phyloP scores from a whole-genome alignment of 2,888 invertebrate species.

The Zeuzera pyrina region DNA sequence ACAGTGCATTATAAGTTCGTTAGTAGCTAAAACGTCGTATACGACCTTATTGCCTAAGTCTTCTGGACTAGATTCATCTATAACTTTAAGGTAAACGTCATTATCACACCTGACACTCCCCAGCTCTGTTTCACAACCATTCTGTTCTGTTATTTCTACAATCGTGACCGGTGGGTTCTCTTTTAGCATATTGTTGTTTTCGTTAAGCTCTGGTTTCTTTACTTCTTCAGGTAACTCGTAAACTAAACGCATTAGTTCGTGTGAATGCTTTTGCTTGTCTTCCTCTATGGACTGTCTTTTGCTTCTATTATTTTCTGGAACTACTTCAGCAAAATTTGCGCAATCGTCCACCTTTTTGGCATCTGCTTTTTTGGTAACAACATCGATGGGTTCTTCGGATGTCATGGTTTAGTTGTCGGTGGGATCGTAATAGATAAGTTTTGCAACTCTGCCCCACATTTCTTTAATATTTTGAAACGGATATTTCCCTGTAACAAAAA shows the following conservation, averaged over 20 bases:
- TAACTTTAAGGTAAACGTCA: constrained; percentile 34
- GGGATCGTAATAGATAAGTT: constrained; percentile 15
- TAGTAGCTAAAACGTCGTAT: constrained; percentile 46
- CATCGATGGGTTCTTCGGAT: constrained; percentile 61
- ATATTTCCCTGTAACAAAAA: constrained; percentile 1
- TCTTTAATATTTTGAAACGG: constrained; percentile 21
- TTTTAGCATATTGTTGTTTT: constrained; percentile 58
- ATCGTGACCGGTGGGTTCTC: constrained; percentile 64
- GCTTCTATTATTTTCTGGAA: constrained; percentile 36
- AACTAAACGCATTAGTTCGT: constrained; percentile 61
- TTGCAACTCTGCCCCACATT: constrained; percentile 35
- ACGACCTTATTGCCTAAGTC: constrained; percentile 56
- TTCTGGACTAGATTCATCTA: constrained; percentile 42
- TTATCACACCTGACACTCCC: constrained; percentile 42
- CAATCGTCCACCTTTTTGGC: constrained; percentile 39
- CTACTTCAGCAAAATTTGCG: constrained; percentile 39
- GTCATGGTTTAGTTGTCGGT: constrained; percentile 48
- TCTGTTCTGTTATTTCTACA: constrained; percentile 60
- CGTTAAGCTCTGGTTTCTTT: constrained; percentile 31
- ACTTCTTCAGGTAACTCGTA: constrained; percentile 63
- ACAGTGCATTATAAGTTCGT: constrained; percentile 46
- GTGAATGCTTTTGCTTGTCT: constrained; percentile 33
- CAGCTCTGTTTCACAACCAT: constrained; percentile 60
- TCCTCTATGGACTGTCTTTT: constrained; percentile 33
- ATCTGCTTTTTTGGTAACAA: constrained; percentile 44